A percentile compares a stretch with the other conserved stretches of the same genome.
Conservation (phyloP, 2,888 invertebrate species). For the Eilema depressum region DNA sequence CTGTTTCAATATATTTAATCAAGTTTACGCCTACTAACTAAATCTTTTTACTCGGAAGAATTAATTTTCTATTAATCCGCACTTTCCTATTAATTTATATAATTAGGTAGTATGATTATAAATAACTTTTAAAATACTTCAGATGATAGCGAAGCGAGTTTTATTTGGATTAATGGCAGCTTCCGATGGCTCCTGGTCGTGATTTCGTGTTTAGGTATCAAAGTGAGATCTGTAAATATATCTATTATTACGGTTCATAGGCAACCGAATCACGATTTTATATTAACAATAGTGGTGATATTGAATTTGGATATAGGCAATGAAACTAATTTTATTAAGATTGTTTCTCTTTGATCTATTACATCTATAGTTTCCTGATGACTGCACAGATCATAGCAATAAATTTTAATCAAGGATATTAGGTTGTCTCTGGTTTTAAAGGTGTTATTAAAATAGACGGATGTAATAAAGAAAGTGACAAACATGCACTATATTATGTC, state of each 20-base stretch:
- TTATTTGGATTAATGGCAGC: constrained; percentile 22
- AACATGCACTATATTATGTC: constrained; percentile 54
- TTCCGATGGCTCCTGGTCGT: not conserved
- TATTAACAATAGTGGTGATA: not conserved
- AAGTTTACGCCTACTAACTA: not conserved
- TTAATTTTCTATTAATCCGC: not conserved
- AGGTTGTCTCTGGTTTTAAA: constrained; percentile 23
- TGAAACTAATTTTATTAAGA: not conserved
- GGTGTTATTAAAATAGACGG: constrained; percentile 45
- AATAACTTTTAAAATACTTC: not conserved
- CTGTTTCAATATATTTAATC: no score
- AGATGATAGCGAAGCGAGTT: constrained; percentile 10
- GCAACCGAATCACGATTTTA: not conserved
- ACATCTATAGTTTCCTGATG: constrained; percentile 20
- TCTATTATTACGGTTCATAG: not conserved
- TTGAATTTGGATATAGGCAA: not conserved
- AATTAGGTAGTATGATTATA: not conserved
- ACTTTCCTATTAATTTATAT: constrained; percentile 5
- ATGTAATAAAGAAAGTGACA: constrained; percentile 64
- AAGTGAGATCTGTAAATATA: not conserved
- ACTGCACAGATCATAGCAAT: constrained; percentile 26
- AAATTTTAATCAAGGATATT: constrained; percentile 39
- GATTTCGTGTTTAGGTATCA: not conserved
- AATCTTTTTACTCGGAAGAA: not conserved
- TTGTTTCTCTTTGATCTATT: constrained; percentile 25